Base-by-base conservation (phyloP, 35 echinoderm and acorn worm genomes). In the Heliocidaris tuberculata region DNA sequence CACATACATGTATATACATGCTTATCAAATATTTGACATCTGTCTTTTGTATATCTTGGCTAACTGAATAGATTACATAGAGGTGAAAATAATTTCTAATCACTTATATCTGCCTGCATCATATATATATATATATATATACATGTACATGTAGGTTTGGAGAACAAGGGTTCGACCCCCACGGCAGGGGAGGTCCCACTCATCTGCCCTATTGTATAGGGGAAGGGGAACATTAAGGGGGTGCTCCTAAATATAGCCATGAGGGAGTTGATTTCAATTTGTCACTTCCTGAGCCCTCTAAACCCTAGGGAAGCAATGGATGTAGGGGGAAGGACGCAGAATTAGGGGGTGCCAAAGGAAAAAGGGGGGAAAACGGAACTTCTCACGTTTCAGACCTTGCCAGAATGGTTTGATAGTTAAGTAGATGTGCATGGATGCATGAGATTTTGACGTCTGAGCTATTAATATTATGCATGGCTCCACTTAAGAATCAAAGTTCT, bases 261-360 rank as follows among this genome's bases (percentile, higher is more conserved):
- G 6, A 11, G 50, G 91, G 91, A 31, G 91, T 32, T 48, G 91
- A 93, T 59, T 50, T 49, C 48, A 93, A 93, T 93, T 93, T 93
- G 91, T 93, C 91, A 93, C 50, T 93, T 93, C 91, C 91, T 93
- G 91, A 17, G 91, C 50, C 87, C 31, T 32, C 47, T 30, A 89
- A 89, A 89, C 47, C 31, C 31, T 13, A 24, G 87, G 87, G 31
- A 32, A 7, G 87, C 9, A 47, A 47, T 89, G 31, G 87, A 89
- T 48, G 47, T 10, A 91, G 50, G 48, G 90, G 91, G 91, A 48
- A 93, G 47, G 91, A 93, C 50, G 16, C 48, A 30, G 11, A 48
- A 59, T 31, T 31, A 49, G 91, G 48, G 91, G 50, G 50, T 30
- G 90, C 31, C 8, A 13, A 93, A 27, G 91, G 91, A 30, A 92